phyloP scores from a whole-genome alignment of 2,797 vertebrate species.

The Passerculus sandwichensis region DNA sequence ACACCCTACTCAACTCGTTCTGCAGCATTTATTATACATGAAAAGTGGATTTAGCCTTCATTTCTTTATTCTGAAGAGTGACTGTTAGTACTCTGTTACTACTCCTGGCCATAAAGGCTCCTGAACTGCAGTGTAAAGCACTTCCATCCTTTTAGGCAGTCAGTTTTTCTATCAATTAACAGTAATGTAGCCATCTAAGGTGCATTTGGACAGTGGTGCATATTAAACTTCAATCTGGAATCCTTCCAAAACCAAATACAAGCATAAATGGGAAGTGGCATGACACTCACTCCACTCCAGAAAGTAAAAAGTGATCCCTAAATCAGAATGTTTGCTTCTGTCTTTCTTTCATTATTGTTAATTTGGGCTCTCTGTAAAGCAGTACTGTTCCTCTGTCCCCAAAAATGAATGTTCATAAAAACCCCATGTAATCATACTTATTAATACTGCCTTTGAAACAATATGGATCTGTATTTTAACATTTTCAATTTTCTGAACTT shows the following conservation, averaged over 20 bases:
- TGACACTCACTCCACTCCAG: neutral
- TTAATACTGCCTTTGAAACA: neutral
- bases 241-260: slow-evolving; percentile 23
- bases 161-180: neutral
- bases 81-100: neutral
- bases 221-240: slow-evolving; percentile 7
- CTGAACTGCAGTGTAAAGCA: neutral
- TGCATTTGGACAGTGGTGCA: neutral
- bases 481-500: neutral
- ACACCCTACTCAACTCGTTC: neutral
- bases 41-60: neutral
- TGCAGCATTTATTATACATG: neutral
- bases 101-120: neutral
- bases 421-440: neutral
- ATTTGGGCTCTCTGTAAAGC: neutral
- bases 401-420: neutral
- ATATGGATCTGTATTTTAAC: neutral
- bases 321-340: neutral
- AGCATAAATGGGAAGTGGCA: neutral
- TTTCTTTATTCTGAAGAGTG: neutral
- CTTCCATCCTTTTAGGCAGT: neutral
- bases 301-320: neutral
- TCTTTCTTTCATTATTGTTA: neutral
- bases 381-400: neutral
- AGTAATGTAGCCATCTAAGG: neutral